These are phyloP conservation scores for Hydra vulgaris DNA, from an alignment of 30 jellyfish, hydroid and myxozoan genomes.

Conservation along the genomic window DNA sequence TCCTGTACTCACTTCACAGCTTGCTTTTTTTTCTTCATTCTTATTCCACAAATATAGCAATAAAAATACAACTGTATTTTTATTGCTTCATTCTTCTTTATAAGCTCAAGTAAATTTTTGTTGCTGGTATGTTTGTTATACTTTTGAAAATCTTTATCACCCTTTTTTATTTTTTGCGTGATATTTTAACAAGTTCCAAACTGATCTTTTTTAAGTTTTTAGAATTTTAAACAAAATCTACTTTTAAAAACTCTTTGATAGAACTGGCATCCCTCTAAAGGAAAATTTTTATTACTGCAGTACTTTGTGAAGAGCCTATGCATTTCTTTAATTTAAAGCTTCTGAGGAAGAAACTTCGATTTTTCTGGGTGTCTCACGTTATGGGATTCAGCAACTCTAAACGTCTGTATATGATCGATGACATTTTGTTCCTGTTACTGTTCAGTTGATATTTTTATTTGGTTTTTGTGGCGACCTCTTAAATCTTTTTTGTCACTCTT, in stretches of 20 bases:
- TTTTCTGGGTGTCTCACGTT: not conserved
- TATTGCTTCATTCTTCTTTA: not conserved
- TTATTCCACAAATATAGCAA: slow-evolving; percentile 2
- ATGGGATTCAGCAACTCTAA: slow-evolving; percentile 4
- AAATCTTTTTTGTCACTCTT: not conserved
- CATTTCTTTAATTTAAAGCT: not conserved
- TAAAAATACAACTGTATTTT: too few relatives aligned
- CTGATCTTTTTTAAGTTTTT: slow-evolving; percentile 1
- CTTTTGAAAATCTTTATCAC: too few relatives aligned
- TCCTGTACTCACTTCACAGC: too few relatives aligned
- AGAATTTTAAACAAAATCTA: slow-evolving; percentile 2
- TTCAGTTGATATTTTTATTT: not conserved
- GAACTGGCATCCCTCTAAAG: slow-evolving; percentile 1
- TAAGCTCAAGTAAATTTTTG: not conserved
- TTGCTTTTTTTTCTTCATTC: not conserved
- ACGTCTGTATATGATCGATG: slow-evolving; percentile 2
- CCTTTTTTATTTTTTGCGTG: too few relatives aligned
- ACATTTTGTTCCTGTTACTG: too few relatives aligned
- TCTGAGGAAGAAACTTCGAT: slow-evolving; percentile 3
- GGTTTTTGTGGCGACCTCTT: too few relatives aligned
- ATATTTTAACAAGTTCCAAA: not conserved
- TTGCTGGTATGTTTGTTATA: too few relatives aligned
- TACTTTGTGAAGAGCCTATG: too few relatives aligned
- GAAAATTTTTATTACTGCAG: not conserved
- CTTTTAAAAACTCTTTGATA: slow-evolving; percentile 2